A percentile compares a stretch with the other conserved stretches of the same genome.
Conservation (phyloP, 2,888 invertebrate genomes). For the Nomada fabriciana region DNA sequence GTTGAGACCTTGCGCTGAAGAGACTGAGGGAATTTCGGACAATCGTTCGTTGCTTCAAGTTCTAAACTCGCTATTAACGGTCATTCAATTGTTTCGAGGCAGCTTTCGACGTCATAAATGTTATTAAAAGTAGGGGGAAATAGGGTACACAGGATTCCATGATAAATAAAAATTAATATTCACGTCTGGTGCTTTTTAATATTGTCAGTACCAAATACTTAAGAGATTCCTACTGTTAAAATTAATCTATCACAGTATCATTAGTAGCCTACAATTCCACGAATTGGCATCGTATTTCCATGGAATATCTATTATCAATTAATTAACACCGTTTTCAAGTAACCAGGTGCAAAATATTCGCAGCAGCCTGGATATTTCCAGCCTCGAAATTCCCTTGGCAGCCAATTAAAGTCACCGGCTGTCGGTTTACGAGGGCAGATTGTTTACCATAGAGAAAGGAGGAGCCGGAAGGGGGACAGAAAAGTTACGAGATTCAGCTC, state of each 20-base stretch:
- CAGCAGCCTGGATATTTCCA: neutral
- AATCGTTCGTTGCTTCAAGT: neutral
- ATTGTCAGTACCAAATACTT: no score
- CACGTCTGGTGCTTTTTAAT: no score
- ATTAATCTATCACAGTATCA: no score
- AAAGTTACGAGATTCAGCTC: conserved; percentile 46
- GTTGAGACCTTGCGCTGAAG: conserved; percentile 62
- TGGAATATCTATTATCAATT: no score
- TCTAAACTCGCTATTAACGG: neutral
- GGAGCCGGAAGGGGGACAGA: conserved; percentile 5
- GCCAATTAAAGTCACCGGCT: conserved; percentile 52
- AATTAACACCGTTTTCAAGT: no score
- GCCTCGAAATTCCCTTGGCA: neutral
- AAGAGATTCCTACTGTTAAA: no score
- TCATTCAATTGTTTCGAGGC: neutral
- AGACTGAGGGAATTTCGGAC: conserved; percentile 12
- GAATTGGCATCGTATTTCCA: no score
- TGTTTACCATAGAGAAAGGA: conserved; percentile 44
- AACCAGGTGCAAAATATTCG: no score
- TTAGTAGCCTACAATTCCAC: no score
- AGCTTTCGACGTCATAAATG: neutral
- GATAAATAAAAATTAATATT: no score
- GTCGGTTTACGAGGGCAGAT: conserved; percentile 26
- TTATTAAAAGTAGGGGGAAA: neutral
- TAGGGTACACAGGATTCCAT: no score